These are phyloP conservation scores for Rhineura floridana DNA, from an alignment of 2,113 vertebrate genomes.

Conservation along the genomic window DNA sequence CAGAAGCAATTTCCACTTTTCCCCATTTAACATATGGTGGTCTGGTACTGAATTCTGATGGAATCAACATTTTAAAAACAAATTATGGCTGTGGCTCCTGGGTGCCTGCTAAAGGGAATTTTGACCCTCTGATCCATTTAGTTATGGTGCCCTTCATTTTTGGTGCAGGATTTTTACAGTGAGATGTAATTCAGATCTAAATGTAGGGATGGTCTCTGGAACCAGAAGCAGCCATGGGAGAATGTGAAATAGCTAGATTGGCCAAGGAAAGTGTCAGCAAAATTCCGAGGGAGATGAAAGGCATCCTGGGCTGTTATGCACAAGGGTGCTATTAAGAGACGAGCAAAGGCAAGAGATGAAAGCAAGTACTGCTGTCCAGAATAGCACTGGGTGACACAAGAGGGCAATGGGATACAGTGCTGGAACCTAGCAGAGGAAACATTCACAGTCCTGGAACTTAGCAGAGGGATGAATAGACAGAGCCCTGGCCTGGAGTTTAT, in stretches of 20 bases:
- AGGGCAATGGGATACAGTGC: background rate
- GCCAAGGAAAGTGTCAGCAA: conserved; percentile 8
- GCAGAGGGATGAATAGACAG: background rate
- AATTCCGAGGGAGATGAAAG: background rate
- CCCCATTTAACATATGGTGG: background rate
- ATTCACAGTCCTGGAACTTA: background rate
- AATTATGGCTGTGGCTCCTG: background rate
- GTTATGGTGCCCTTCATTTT: background rate
- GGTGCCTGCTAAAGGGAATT: background rate
- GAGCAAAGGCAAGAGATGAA: conserved; percentile 11
- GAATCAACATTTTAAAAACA: background rate
- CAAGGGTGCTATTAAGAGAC: background rate
- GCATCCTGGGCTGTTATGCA: background rate
- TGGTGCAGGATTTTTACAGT: background rate
- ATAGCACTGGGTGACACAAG: background rate
- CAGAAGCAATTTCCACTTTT: background rate
- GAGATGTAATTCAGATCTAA: background rate
- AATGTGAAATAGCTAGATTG: background rate
- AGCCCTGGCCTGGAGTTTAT: background rate
- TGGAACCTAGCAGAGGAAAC: background rate
- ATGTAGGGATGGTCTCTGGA: background rate
- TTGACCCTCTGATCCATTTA: background rate
- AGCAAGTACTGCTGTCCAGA: background rate
- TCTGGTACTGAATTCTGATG: background rate
- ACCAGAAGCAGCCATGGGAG: background rate